phyloP scores from a whole-genome alignment of 2,113 vertebrate genomes.

The Campylomormyrus tamandua region DNA sequence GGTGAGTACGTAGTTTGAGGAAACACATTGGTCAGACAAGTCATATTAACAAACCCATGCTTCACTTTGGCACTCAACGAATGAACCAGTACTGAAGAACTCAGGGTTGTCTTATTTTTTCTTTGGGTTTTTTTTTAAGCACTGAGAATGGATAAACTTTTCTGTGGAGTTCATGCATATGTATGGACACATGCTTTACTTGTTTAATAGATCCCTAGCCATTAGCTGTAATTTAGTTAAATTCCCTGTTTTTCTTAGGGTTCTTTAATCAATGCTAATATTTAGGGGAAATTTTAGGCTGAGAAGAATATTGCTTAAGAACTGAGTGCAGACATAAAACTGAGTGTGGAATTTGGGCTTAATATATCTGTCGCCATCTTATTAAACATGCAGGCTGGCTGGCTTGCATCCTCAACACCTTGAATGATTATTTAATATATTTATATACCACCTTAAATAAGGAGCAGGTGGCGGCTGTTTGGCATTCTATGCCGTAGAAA shows the following conservation, averaged over 20 bases:
- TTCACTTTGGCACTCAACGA: neutral
- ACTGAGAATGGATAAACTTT: neutral
- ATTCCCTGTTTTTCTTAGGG: neutral
- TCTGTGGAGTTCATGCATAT: neutral
- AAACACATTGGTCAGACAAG: neutral
- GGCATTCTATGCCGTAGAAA: neutral
- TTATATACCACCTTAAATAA: neutral
- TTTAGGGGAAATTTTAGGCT: neutral
- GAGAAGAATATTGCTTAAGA: neutral
- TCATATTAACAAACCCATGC: neutral
- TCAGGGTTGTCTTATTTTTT: neutral
- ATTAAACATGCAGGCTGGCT: neutral
- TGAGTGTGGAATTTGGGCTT: neutral
- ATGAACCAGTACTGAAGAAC: neutral
- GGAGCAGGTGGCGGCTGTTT: neutral
- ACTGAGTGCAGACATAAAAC: neutral
- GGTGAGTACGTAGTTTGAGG: constrained; percentile 14
- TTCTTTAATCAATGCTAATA: neutral
- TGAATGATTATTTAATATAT: neutral
- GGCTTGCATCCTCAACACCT: neutral
- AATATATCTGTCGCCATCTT: neutral
- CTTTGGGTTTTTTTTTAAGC: neutral
- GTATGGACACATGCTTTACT: neutral
- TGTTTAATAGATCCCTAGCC: neutral
- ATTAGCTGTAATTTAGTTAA: neutral